phyloP scores from a whole-genome alignment of 2,113 vertebrate genomes.

The Chloroceryle aenea region DNA sequence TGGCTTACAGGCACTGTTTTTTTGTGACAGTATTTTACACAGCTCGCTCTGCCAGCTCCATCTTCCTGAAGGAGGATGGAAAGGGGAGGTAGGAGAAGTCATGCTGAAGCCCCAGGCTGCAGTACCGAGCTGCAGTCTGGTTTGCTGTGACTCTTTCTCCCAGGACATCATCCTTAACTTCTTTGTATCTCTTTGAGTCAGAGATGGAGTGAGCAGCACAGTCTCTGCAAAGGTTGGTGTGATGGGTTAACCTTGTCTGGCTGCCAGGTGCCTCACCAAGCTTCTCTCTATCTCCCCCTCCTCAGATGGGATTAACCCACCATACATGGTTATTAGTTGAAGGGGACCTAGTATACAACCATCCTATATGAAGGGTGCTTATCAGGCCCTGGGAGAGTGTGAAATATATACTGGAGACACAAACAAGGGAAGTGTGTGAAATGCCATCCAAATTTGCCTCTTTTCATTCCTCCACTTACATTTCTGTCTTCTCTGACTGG shows the following conservation, averaged over 20 bases:
- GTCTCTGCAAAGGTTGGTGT: not conserved
- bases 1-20: not conserved
- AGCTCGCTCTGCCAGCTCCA: not conserved
- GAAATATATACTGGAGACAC: not conserved
- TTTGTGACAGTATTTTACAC: not conserved
- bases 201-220: not conserved
- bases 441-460: not conserved
- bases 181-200: not conserved
- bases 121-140: not conserved
- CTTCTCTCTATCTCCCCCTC: not conserved
- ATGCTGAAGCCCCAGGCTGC: not conserved
- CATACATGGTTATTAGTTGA: not conserved
- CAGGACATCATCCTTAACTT: not conserved
- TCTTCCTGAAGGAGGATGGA: rapidly evolving
- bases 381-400: not conserved
- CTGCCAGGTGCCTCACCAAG: not conserved
- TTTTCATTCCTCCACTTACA: not conserved
- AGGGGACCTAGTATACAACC: not conserved
- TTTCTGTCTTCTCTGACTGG: not conserved
- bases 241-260: not conserved
- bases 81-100: not conserved
- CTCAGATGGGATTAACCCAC: not conserved
- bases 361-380: not conserved
- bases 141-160: not conserved
- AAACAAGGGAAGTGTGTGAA: not conserved